phyloP scores from a whole-genome alignment of 2,888 invertebrate species.

The Ochropacha duplaris region DNA sequence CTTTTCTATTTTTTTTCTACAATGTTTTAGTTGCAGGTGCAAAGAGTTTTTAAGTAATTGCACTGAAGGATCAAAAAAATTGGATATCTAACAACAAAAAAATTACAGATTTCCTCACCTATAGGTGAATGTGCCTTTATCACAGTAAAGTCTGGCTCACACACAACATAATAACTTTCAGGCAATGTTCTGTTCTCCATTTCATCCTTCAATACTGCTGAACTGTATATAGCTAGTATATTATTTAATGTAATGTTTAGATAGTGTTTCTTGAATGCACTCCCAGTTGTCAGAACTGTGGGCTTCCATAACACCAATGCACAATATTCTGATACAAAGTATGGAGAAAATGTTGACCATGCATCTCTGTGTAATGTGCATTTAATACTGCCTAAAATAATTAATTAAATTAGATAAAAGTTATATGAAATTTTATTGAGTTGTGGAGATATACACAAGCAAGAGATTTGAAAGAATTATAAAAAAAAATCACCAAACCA shows the following conservation, averaged over 20 bases:
- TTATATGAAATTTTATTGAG: not conserved
- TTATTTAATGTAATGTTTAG: slow-evolving; percentile 73
- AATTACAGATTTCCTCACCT: slow-evolving; percentile 55
- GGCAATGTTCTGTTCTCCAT: slow-evolving; percentile 44
- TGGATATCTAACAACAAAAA: too few species aligned
- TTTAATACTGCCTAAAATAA: slow-evolving; percentile 67
- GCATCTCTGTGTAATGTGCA: slow-evolving; percentile 76
- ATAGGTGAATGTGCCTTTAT: slow-evolving; percentile 50
- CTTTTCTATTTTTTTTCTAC: too few species aligned
- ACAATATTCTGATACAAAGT: slow-evolving; percentile 67
- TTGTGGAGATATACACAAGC: too few species aligned
- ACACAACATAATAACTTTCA: slow-evolving; percentile 50
- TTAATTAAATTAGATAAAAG: too few species aligned
- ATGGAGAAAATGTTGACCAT: slow-evolving; percentile 70
- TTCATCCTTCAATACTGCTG: slow-evolving; percentile 47
- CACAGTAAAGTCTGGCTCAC: slow-evolving; percentile 60
- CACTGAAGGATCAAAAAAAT: too few species aligned
- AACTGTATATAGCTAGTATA: slow-evolving; percentile 69
- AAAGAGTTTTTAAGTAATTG: too few species aligned
- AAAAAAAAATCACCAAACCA: too few species aligned
- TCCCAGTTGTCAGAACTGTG: slow-evolving; percentile 73
- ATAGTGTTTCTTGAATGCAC: slow-evolving; percentile 73
- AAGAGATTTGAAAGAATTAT: too few species aligned
- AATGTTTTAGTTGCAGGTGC: too few species aligned
- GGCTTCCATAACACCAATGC: slow-evolving; percentile 67